Evolutionary conservation across 2,888 invertebrate genomes (phyloP).

Genomic region (Dynastes hyllus): DNA sequence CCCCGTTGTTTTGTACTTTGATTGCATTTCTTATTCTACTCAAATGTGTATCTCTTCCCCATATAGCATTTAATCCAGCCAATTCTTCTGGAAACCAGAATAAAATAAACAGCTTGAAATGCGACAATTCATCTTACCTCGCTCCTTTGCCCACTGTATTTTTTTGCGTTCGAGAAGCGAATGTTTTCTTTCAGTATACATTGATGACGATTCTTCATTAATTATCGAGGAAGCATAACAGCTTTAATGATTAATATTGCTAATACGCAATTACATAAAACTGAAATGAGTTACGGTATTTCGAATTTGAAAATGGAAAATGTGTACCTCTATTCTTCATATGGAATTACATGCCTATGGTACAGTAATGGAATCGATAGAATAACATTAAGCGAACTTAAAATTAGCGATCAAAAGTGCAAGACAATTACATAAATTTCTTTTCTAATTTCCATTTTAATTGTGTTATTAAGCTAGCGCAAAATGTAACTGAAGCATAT

Average conservation of each 20-base stretch:
- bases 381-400: neutral
- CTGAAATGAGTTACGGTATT: conserved; percentile 54
- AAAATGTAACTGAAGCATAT: neutral
- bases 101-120: neutral
- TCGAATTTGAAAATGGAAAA: conserved; percentile 11
- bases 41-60: conserved; percentile 72
- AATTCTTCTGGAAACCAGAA: conserved; percentile 81
- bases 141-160: conserved; percentile 94
- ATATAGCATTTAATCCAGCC: conserved; percentile 84
- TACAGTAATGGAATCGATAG: neutral
- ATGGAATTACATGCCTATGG: conserved; percentile 4
- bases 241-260: conserved; percentile 55
- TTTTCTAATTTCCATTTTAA: neutral
- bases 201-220: conserved; percentile 45
- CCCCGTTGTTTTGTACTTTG: conserved; percentile 59
- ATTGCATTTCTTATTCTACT: conserved; percentile 62
- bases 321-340: conserved; percentile 24
- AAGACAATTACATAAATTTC: neutral
- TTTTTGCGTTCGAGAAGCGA: conserved; percentile 91
- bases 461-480: neutral
- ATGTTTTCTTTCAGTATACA: conserved; percentile 56
- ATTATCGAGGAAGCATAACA: conserved; percentile 37
- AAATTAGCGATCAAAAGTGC: neutral
- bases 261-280: conserved; percentile 58
- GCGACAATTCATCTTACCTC: conserved; percentile 76